Evolutionary conservation across 2,888 invertebrate genomes (phyloP).

Genomic region (Tupiocoris notatus): DNA sequence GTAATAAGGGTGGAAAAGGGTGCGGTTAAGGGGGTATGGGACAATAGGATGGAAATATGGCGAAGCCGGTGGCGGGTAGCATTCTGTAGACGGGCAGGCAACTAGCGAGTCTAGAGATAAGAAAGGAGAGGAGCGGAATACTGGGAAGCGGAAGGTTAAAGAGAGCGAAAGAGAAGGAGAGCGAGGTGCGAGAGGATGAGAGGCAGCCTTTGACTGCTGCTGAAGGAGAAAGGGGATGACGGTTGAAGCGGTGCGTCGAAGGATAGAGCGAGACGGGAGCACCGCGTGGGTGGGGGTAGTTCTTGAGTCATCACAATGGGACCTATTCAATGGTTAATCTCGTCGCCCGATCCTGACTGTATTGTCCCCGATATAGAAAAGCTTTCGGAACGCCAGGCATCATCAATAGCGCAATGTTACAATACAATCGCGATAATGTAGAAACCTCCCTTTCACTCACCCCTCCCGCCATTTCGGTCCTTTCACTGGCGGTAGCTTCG

Average conservation of each 20-base stretch:
- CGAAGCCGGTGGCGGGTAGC: slow-evolving; percentile 31
- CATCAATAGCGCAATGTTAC: slow-evolving; percentile 51
- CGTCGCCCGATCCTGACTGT: slow-evolving; percentile 50
- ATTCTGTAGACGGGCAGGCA: slow-evolving; percentile 39
- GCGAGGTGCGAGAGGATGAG: slow-evolving; percentile 7
- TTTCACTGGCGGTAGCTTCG: background rate
- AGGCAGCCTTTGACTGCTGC: slow-evolving; percentile 8
- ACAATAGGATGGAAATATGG: slow-evolving; percentile 39
- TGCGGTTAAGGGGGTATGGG: background rate
- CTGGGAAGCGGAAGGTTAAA: slow-evolving; percentile 5
- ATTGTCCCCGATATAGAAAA: slow-evolving; percentile 50
- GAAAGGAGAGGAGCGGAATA: slow-evolving; percentile 10
- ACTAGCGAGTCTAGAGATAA: slow-evolving; percentile 38
- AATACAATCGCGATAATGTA: slow-evolving; percentile 51
- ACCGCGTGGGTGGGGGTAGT: slow-evolving; percentile 39
- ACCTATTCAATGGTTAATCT: slow-evolving; percentile 51
- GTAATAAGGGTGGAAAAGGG: slow-evolving; percentile 5
- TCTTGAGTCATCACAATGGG: slow-evolving; percentile 50
- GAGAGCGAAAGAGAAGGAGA: slow-evolving; percentile 31
- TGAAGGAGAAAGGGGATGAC: slow-evolving; percentile 8
- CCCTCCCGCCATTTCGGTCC: background rate
- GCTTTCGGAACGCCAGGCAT: slow-evolving; percentile 50
- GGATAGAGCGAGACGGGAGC: background rate
- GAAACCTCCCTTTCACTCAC: slow-evolving; percentile 37
- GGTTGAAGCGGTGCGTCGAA: slow-evolving; percentile 4